Base-by-base conservation (phyloP, 2,888 invertebrate species). In the Tillus elongatus region DNA sequence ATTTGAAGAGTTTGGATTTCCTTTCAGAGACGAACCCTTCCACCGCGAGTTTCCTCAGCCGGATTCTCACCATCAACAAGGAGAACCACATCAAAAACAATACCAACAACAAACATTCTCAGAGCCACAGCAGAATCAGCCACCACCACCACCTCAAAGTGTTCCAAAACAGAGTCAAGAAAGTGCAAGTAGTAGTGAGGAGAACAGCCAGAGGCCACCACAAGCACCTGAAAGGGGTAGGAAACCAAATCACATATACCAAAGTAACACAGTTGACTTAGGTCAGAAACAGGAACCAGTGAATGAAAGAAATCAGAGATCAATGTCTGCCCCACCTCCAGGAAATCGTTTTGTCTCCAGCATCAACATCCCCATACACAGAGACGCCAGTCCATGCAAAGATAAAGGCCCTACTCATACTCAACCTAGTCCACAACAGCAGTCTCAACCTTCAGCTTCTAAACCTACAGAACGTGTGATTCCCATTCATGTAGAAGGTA, bases 401-500 rank as follows among this genome's bases (percentile, higher is more conserved):
- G 42, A 46, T 26, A 44, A 46, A 44, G 46, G 53, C 26, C 26
- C 43, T 33, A 41, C 42, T 13, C 46, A 44, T 24, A 44, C 39
- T 26, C 41, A 38, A 2, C 40, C 35, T 13, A 61, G 57, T 35
- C 50, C 32, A 57, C 16, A 44, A 61, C 41, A 58, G 30, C 19
- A 54, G 43, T 32, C 50, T 4, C 48, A 52, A 34, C 48, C 24
- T 19, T 6, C 24, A 19, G 6, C 6, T 6, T 19, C 24, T 8
- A 57, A 67, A 45, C 66, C 74, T 29, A 78, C 75, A 51, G 80
- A 87, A 32, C 73, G 89, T 43, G 83, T 86, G 54, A 89, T 90
- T 63, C 90, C 90, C 13, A 90, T 90, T 45, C 83, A 84, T 56
- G 84, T 90, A 0, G 90, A 91, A 64, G 88, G 88, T 4, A 71